phyloP scores from a whole-genome alignment of 2,888 invertebrate species.

The Salpingus planirostris region DNA sequence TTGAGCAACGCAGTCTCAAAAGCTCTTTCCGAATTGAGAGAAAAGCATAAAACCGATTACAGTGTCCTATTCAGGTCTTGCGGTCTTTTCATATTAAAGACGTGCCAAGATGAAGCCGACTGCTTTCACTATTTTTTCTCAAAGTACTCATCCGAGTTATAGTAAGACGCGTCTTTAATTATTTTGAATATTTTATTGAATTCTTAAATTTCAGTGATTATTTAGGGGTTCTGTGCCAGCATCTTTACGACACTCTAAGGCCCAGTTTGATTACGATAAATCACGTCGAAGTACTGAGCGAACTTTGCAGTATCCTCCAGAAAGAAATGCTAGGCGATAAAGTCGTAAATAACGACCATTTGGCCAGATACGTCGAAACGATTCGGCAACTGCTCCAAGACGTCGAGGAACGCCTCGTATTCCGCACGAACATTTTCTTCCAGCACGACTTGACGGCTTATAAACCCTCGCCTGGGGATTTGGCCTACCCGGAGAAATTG shows the following conservation, averaged over 20 bases:
- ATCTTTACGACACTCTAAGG: slow-evolving; percentile 83
- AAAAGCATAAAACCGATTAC: slow-evolving; percentile 61
- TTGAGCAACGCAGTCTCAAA: slow-evolving; percentile 62
- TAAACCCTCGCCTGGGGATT: slow-evolving; percentile 86
- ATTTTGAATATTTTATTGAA: slow-evolving; percentile 1
- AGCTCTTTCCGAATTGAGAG: slow-evolving; percentile 57
- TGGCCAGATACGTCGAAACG: slow-evolving; percentile 67
- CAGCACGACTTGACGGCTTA: slow-evolving; percentile 79
- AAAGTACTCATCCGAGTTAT: slow-evolving; percentile 54
- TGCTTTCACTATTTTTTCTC: slow-evolving; percentile 87
- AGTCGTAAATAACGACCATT: slow-evolving; percentile 67
- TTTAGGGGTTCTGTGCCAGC: slow-evolving; percentile 75
- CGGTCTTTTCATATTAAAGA: slow-evolving; percentile 83
- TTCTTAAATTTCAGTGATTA: slow-evolving; percentile 64
- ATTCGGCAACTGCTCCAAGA: slow-evolving; percentile 83
- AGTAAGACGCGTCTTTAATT: slow-evolving; percentile 40
- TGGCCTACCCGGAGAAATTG: slow-evolving; percentile 96
- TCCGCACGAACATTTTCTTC: slow-evolving; percentile 88
- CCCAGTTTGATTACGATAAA: slow-evolving; percentile 94
- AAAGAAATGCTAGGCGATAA: slow-evolving; percentile 89
- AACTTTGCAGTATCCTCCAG: slow-evolving; percentile 87
- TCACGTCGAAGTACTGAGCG: slow-evolving; percentile 94
- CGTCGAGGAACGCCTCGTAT: slow-evolving; percentile 92
- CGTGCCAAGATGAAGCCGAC: slow-evolving; percentile 90
- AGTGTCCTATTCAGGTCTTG: slow-evolving; percentile 80